Conservation (phyloP, 1,140 invertebrate species). For the Drosophila rufa region DNA sequence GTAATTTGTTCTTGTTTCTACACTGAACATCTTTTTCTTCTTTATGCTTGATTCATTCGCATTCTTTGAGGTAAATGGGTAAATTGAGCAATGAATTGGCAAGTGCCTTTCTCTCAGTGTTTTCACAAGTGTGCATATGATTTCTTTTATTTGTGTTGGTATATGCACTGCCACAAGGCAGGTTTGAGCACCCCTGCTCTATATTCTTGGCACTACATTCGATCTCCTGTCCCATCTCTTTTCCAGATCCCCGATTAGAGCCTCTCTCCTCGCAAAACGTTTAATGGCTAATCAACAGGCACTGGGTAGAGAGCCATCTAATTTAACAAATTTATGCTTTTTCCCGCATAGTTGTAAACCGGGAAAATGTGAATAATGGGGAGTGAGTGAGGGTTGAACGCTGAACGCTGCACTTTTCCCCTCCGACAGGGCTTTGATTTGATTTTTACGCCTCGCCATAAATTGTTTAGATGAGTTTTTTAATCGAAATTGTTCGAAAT, state of each 20-base stretch:
- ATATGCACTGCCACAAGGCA: no score
- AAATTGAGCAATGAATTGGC: no score
- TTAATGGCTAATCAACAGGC: slow-evolving; percentile 59
- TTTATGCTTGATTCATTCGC: no score
- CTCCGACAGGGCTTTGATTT: slow-evolving; percentile 74
- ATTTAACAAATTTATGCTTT: slow-evolving; percentile 82
- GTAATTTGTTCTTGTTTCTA: no score
- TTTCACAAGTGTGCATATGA: no score
- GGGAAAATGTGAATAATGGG: slow-evolving; percentile 76
- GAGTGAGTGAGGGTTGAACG: slow-evolving; percentile 7
- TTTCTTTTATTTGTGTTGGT: no score
- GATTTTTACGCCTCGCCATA: slow-evolving; percentile 84
- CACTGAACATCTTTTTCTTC: no score
- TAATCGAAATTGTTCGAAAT: slow-evolving; percentile 85
- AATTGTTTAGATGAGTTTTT: slow-evolving; percentile 85
- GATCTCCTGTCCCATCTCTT: neutral
- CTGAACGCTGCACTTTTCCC: slow-evolving; percentile 81
- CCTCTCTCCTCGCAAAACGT: slow-evolving; percentile 39
- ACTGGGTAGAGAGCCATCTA: slow-evolving; percentile 38
- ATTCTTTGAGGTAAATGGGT: no score
- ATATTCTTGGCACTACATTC: neutral
- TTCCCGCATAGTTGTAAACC: slow-evolving; percentile 83
- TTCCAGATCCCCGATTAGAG: slow-evolving; percentile 18
- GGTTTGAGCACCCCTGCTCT: no score
- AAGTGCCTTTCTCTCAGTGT: no score